Evolutionary conservation across 2,113 vertebrate species (phyloP), one percentile per base, ranked within the genome.

Genomic region (Acrocephalus kingi): DNA sequence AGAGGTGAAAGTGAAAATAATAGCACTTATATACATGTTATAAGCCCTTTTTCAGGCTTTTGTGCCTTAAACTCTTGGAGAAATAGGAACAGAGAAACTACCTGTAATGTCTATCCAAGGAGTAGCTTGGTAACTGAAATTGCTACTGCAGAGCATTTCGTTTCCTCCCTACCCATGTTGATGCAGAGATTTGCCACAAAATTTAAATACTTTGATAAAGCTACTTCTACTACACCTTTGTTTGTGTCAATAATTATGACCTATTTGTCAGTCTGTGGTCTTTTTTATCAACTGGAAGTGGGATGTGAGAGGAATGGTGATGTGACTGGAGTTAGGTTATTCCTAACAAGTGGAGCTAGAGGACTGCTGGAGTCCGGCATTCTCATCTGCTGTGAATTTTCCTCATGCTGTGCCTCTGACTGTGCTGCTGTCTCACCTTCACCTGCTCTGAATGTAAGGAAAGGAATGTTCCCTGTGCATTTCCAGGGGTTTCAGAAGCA

Each of bases 31-130:
- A 75, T 95, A 92, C 61, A 10, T 81, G 73, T 90, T 89, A 45
- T 39, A 92, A 97, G 94, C 88, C 93, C 90, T 92, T 96, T 96
- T 78, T 72, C 86, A 96, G 94, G 92, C 94, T 97, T 95, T 78
- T 78, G 94, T 95, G 96, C 96, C 96, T 96, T 97, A 97, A 95
- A 92, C 48, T 93, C 87, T 83, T 92, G 28, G 64, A 74, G 39
- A 95, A 92, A 81, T 61, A 93, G 88, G 62, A 95, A 37, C 83
- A 82, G 90, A 95, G 23, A 45, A 93, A 92, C 92, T 96, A 93
- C 92, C 90, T 96, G 90, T 88, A 96, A 93, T 52, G 61, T 86
- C 93, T 94, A 21, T 69, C 91, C 85, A 56, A 79, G 86, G 54
- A 93, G 37, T 37, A 51, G 46, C 86, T 90, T 55, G 88, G 90